phyloP scores from a whole-genome alignment of 1,140 invertebrate genomes.

The Drosophila novamexicana region DNA sequence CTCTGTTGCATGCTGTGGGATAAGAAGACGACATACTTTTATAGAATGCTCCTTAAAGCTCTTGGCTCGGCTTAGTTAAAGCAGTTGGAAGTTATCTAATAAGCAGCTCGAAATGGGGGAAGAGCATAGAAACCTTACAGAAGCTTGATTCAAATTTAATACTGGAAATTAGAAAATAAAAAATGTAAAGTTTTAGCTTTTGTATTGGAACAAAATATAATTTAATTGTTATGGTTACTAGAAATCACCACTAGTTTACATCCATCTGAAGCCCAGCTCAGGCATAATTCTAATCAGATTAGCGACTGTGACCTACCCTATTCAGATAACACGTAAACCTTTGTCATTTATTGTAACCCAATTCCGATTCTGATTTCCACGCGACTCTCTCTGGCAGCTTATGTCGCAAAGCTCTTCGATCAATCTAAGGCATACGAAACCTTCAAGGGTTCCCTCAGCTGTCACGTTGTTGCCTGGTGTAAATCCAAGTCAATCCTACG shows the following conservation, averaged over 20 bases:
- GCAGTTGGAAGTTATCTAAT: constrained; percentile 34
- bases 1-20: constrained; percentile 7
- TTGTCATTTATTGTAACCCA: constrained; percentile 67
- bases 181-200: neutral
- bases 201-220: neutral
- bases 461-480: constrained; percentile 58
- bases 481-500: constrained; percentile 74
- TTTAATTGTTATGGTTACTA: constrained; percentile 25
- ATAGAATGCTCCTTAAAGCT: constrained; percentile 27
- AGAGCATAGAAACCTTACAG: too few species aligned
- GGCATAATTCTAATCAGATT: constrained; percentile 69
- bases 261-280: neutral
- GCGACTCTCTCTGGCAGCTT: constrained; percentile 15
- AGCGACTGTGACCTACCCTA: constrained; percentile 75
- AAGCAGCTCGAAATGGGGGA: constrained; percentile 9
- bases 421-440: constrained; percentile 44
- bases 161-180: neutral
- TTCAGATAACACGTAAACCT: constrained; percentile 76
- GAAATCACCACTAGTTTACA: neutral
- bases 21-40: constrained; percentile 23
- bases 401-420: constrained; percentile 47
- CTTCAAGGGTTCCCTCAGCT: constrained; percentile 45
- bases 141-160: neutral
- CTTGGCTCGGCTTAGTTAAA: constrained; percentile 38
- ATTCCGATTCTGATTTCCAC: constrained; percentile 25